Base-by-base conservation (phyloP, 2,113 vertebrate species). In the Dicaeum eximium region DNA sequence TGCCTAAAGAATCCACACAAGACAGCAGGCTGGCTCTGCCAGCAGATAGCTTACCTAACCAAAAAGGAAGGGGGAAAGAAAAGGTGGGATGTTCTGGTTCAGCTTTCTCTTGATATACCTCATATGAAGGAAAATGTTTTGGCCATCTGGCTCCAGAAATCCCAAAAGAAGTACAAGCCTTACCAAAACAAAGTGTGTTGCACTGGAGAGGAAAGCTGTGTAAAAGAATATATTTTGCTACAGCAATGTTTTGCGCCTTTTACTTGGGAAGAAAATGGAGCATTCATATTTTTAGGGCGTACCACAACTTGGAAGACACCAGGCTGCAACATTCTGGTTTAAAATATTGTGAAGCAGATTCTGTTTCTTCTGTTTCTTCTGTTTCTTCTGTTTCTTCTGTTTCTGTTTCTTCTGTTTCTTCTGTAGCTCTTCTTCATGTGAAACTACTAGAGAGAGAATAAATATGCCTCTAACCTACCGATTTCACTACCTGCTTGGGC, bases 41-140 rank as follows among this genome's bases (percentile, higher is more conserved):
- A 47, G 33, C 40, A 73, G 31, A 11, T 37, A 70, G n/a, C 20
- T 91, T 80, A 85, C 65, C 48, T 48, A 81, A 53, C 5, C 27
- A 83, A 58, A 77, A 60, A 4, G 4, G 1, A 22, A 21, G 6
- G 7, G 2, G 0, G 1, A 0, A 1, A 15, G 20, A 11, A 33
- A 19, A 18, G 15, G 6, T 37, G 27, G 4, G 30, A 56, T 40
- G 9, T 71, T 87, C 40, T 66, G 27, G 21, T 91, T 83, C 58
- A 88, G 8, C 9, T 75, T 54, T 82, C 28, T 88, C 48, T 80
- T 65, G 17, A 40, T 56, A 48, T 2, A 51, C 3, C 23, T 88
- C 27, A 72, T 69, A 48, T 0, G 11, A 86, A 61, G 12, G 37
- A 69, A 92, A 89, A 45, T 42, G 8, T 50, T 86, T 86, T 7